Conservation (phyloP, 2,113 vertebrate species). For the Catharus minimus region DNA sequence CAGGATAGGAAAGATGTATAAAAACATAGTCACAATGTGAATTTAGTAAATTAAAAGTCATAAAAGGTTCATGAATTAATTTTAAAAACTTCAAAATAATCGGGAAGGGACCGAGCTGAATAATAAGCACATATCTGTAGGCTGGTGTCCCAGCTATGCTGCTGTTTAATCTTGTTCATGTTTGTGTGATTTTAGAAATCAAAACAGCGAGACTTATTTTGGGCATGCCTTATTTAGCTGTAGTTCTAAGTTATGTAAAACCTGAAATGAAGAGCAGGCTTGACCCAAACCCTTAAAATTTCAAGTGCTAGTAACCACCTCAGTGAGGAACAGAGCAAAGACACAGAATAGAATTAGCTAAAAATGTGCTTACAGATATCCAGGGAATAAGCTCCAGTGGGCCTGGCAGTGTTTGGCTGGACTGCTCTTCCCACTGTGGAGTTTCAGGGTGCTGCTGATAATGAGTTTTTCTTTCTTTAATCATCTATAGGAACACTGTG, state of each 20-base stretch:
- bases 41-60: background rate
- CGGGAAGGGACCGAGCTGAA: background rate
- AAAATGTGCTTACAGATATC: background rate
- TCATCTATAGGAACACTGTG: background rate
- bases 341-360: background rate
- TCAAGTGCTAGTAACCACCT: background rate
- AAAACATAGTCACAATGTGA: background rate
- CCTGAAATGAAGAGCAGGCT: background rate
- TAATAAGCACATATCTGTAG: background rate
- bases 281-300: background rate
- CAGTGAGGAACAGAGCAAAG: background rate
- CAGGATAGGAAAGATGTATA: background rate
- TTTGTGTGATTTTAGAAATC: background rate
- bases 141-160: background rate
- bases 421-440: background rate
- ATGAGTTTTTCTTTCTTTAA: background rate
- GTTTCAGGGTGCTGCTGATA: background rate
- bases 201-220: background rate
- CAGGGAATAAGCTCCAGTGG: background rate
- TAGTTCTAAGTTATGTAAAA: background rate
- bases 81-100: background rate
- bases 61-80: background rate
- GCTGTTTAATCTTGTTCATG: background rate
- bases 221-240: background rate
- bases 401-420: background rate